Conservation (phyloP, 1,140 invertebrate species). For the Microvelia longipes region DNA sequence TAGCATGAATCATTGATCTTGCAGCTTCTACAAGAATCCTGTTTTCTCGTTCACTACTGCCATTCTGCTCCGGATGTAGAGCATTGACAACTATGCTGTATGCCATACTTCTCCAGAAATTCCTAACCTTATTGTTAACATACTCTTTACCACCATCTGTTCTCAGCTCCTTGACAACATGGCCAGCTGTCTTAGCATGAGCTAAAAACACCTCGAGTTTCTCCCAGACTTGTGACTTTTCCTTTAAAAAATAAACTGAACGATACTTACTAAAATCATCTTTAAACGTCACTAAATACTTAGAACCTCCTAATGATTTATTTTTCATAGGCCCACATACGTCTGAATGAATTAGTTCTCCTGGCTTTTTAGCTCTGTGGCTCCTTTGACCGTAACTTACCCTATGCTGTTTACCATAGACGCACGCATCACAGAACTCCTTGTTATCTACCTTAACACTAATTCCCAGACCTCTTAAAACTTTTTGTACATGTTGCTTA, state of each 20-base stretch:
- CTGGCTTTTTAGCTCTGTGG: not conserved
- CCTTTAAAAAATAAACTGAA: not conserved
- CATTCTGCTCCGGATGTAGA: conserved; percentile 15
- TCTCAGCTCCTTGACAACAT: conserved; percentile 22
- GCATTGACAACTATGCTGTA: conserved; percentile 13
- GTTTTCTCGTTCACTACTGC: not conserved
- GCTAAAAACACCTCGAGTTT: not conserved
- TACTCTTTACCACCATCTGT: conserved; percentile 24
- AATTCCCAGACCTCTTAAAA: not conserved
- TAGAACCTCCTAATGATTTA: not conserved
- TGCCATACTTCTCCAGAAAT: conserved; percentile 11
- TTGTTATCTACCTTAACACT: not conserved
- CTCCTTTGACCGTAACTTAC: not conserved
- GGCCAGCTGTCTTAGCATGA: conserved; percentile 11
- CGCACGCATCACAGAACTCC: not conserved
- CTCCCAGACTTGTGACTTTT: not conserved
- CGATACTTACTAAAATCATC: not conserved
- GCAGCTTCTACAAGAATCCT: not conserved
- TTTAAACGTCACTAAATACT: not conserved
- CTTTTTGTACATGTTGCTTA: not conserved
- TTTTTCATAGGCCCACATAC: not conserved
- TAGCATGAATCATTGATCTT: not conserved
- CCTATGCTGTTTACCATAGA: not conserved
- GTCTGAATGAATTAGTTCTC: not conserved
- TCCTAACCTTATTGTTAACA: conserved; percentile 23